Percentiles rank a stretch among this genome's conserved stretches.
phyloP scores from a whole-genome alignment of 1,140 invertebrate genomes.

The Melanaphis sacchari region DNA sequence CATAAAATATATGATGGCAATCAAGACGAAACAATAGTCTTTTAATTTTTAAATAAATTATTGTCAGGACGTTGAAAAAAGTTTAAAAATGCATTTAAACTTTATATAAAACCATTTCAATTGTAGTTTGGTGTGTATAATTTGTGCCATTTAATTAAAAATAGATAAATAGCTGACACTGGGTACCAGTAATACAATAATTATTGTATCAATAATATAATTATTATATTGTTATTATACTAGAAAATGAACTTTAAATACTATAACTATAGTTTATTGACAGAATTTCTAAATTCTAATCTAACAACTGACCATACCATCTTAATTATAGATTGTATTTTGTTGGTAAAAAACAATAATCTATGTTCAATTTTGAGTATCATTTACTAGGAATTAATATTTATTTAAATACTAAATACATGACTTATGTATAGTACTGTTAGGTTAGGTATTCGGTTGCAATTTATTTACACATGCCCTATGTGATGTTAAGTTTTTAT shows the following conservation, averaged over 20 bases:
- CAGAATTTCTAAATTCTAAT: neutral
- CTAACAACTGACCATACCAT: neutral
- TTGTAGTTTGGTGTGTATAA: conserved; percentile 3
- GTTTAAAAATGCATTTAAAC: conserved; percentile 6
- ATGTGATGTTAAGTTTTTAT: neutral
- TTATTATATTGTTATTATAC: neutral
- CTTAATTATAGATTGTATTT: neutral
- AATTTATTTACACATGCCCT: neutral
- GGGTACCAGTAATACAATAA: neutral
- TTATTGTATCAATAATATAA: no score
- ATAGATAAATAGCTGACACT: neutral
- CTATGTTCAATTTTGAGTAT: neutral
- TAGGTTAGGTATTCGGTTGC: neutral
- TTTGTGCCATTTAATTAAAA: neutral
- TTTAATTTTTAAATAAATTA: conserved; percentile 9
- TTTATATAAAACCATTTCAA: neutral
- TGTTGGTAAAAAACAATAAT: no score
- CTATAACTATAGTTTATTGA: neutral
- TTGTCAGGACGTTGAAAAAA: neutral
- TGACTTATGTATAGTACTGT: neutral
- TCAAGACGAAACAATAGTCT: neutral
- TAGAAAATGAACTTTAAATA: neutral
- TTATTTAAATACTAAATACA: no score
- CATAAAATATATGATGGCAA: neutral
- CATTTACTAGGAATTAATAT: no score